Evolutionary conservation across 2,888 invertebrate genomes (phyloP), one percentile per base, ranked within the genome.

Genomic region (Cheilosia variabilis): DNA sequence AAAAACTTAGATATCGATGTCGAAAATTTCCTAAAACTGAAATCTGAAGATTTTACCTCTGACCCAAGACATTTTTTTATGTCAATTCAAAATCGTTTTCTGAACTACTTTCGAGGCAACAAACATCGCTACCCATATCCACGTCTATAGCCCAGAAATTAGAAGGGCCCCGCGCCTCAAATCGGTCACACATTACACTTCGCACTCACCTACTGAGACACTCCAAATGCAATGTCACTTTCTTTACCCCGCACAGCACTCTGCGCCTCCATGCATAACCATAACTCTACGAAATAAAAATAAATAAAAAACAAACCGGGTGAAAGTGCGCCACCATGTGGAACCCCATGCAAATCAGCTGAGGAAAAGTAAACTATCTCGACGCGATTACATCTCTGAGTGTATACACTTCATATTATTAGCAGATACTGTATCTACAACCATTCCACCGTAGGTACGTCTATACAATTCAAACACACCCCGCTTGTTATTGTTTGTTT

Each of bases 291-390:
- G 3, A 24, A 17, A 27, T 27, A 27, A 27, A 27, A 5, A 24
- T 0, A 27, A 4, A 4, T 2, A 24, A 24, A 19, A 50, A 71
- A 66, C 58, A 65, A 66, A 73, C 24, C 19, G n/a, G 79, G 79
- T 80, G 79, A 80, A 80, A 80, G 79, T 73, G 53, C 15, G 58
- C 79, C 73, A 45, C 79, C 79, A 73, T 80, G 73, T 73, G 73
- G 79, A 80, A 80, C 79, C 53, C 66, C 73, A 80, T 72, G 24
- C 37, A 71, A 76, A 76, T 68, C 9, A 2, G 47, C 19, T 19
- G 4, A 52, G 37, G 17, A 58, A 19, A 58, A 52, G 27, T 50
- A 76, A 66, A 66, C 37, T 66, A 43, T 43, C 50, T 66, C 19
- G 58, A 76, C 52, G 58, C 60, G 66, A 60, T 19, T 57, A 34